Evolutionary conservation across 2,797 vertebrate species (phyloP).

Genomic region (Channallabes apus): DNA sequence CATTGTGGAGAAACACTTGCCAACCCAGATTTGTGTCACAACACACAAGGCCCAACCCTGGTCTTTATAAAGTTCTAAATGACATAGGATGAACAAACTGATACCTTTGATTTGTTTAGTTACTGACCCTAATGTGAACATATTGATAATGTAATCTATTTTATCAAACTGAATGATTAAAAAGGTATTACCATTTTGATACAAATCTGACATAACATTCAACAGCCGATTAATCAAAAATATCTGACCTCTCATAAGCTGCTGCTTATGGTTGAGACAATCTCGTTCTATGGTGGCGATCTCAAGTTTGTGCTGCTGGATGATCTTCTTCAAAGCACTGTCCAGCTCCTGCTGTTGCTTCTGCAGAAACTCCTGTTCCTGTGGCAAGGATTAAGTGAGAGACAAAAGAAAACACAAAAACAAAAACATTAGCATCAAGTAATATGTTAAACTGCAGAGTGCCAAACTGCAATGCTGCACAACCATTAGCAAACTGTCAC

Average conservation of each 20-base stretch:
- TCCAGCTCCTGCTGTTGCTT: slow-evolving; percentile 98
- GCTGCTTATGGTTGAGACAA: slow-evolving; percentile 96
- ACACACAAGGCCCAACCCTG: neutral
- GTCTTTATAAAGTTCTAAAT: neutral
- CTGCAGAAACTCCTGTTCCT: slow-evolving; percentile 98
- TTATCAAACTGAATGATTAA: neutral
- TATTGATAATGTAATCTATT: neutral
- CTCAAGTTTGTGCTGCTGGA: slow-evolving; percentile 96
- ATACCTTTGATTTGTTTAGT: neutral
- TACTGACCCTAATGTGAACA: neutral
- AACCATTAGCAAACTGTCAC: slow-evolving; percentile 42
- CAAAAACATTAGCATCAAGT: neutral
- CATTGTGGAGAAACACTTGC: slow-evolving; percentile 14
- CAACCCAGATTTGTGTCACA: slow-evolving; percentile 31
- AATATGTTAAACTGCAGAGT: neutral
- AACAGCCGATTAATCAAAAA: neutral
- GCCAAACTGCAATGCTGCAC: neutral
- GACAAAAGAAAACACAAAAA: neutral
- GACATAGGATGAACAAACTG: neutral
- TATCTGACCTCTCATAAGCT: slow-evolving; percentile 90
- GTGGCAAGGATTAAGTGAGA: slow-evolving; percentile 46
- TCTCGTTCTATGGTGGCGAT: slow-evolving; percentile 94
- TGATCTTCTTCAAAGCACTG: slow-evolving; percentile 94
- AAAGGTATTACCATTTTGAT: neutral
- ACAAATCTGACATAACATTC: neutral